These are phyloP conservation scores for Peromyscus eremicus DNA, from an alignment of 2,797 vertebrate species.

Conservation along the genomic window DNA sequence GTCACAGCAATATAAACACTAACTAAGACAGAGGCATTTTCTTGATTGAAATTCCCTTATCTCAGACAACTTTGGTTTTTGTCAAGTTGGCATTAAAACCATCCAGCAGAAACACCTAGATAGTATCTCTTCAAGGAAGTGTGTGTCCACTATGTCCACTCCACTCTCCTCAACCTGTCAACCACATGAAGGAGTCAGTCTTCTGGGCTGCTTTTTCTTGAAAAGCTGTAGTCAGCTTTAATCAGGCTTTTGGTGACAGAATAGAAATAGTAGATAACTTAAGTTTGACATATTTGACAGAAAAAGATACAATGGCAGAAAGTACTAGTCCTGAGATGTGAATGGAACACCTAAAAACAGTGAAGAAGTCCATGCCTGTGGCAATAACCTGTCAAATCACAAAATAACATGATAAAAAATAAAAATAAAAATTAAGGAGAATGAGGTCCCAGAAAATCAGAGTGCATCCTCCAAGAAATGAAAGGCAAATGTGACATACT, in stretches of 20 bases:
- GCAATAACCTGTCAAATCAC: not conserved
- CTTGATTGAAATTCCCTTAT: not conserved
- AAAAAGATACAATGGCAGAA: not conserved
- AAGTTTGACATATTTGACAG: not conserved
- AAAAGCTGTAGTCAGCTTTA: not conserved
- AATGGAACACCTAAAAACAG: not conserved
- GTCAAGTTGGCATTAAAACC: not conserved
- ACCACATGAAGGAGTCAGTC: too few relatives aligned
- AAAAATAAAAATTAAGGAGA: not conserved
- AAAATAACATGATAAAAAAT: not conserved
- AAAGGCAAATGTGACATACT: not conserved
- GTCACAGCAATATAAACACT: not conserved
- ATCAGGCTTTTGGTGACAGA: not conserved
- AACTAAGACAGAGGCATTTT: not conserved
- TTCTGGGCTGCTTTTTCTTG: not conserved
- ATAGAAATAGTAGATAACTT: not conserved
- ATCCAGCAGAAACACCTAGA: not conserved
- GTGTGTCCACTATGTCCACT: not conserved
- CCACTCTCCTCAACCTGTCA: not conserved
- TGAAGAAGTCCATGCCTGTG: not conserved
- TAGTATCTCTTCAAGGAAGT: not conserved
- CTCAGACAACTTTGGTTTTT: not conserved
- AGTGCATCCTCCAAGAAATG: rapidly evolving
- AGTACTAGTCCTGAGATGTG: not conserved
- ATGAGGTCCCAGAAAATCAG: not conserved